Evolutionary conservation across 2,797 vertebrate genomes (phyloP).

Genomic region (Prionace glauca): DNA sequence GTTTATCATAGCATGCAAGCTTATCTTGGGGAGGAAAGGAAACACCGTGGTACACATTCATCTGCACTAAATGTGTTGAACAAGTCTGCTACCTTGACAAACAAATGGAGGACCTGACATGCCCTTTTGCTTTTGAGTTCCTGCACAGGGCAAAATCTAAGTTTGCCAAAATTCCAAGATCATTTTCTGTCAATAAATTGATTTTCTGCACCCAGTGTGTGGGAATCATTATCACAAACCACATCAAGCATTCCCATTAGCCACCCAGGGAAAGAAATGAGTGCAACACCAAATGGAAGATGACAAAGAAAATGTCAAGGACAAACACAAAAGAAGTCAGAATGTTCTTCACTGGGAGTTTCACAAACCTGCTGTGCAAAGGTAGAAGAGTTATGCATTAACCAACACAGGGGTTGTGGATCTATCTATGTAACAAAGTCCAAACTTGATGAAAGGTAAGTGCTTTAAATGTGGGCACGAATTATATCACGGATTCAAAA

Average conservation of each 20-base stretch:
- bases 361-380: not conserved
- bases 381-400: not conserved
- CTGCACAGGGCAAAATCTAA: not conserved
- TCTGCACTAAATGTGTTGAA: not conserved
- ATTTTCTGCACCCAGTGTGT: not conserved
- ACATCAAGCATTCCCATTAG: not conserved
- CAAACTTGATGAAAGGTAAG: not conserved
- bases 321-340: not conserved
- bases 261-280: not conserved
- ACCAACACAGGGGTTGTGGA: not conserved
- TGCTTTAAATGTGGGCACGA: not conserved
- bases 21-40: not conserved
- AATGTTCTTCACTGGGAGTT: not conserved
- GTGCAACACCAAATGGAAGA: not conserved
- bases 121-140: not conserved
- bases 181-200: not conserved
- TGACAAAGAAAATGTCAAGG: not conserved
- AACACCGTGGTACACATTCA: not conserved
- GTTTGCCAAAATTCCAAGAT: not conserved
- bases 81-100: not conserved
- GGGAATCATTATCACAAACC: not conserved
- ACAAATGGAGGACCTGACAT: not conserved
- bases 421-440: not conserved
- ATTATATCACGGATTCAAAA: not conserved
- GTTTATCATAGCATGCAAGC: not conserved